Base-by-base conservation (phyloP, 2,797 vertebrate species). In the Urophycis tenuis region DNA sequence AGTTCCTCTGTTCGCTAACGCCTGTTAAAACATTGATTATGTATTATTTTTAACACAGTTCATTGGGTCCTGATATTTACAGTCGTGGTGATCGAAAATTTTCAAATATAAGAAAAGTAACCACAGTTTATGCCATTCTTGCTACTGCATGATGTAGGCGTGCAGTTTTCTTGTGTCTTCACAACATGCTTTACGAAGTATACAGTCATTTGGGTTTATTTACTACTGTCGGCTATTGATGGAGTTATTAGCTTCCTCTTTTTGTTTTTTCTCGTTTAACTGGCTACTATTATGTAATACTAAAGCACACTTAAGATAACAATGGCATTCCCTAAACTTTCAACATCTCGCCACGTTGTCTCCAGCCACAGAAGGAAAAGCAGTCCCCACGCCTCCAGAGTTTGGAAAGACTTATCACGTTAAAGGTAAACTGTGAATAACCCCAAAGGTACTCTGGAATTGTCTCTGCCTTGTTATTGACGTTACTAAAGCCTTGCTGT, bases 391-490 rank as follows among this genome's bases (percentile, higher is more conserved):
- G 0, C 79, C 80, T 60, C 91, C 91, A 77, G 78, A 87, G 60
- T 94, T 93, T 81, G 91, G 92, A 2, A 77, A 76, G 10, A 71
- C 60, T 10, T 90, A 89, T 76, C 91, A 88, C 60, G 87, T 93
- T 36, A 94, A 92, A 91, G 92, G 90, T 90, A 69, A 80, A 22
- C 14, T 0, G 25, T 25, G 2, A n/a, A 31, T 31, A 9, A 34
- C 32, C 9, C n/a, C 2, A 71, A 3, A 2, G 2, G 74, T 7
- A n/a, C 17, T 6, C 19, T 1, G 32, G 3, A 3, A 0, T 17
- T 60, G 53, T n/a, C 53, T 12, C 17, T 3, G 11, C 29, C 10
- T 77, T n/a, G 5, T 36, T 2, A 9, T 25, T 11, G 15, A 5
- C 9, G 34, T 75, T 3, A 30, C 77, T 9, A 25, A 7, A 72